Evolutionary conservation across 30 jellyfish, hydroid and myxozoan genomes (phyloP).

Genomic region (Turritopsis rubra): DNA sequence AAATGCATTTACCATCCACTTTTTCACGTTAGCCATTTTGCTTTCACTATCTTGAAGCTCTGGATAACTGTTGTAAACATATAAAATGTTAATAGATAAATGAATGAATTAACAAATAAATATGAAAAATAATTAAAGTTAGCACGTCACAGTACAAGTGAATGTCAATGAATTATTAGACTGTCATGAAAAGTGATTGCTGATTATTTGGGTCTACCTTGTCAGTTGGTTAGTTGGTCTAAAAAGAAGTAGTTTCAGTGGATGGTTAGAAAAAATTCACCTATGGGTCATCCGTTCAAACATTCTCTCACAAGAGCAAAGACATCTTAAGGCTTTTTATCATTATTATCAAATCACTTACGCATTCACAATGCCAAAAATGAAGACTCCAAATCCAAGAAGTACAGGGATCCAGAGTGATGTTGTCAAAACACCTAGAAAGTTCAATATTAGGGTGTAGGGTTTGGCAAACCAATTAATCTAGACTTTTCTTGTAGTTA

Average conservation of each 20-base stretch:
- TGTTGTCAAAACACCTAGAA: slow-evolving; percentile 66
- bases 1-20: slow-evolving; percentile 35
- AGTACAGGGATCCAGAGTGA: slow-evolving; percentile 80
- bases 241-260: not conserved
- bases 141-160: not conserved
- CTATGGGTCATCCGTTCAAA: not conserved
- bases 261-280: no score
- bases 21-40: not conserved
- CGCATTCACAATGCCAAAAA: slow-evolving; percentile 58
- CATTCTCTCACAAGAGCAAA: not conserved
- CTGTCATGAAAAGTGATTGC: not conserved
- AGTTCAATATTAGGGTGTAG: no score
- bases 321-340: not conserved
- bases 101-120: not conserved
- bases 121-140: not conserved
- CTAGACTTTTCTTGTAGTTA: no score
- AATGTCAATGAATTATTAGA: not conserved
- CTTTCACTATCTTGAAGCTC: not conserved
- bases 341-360: slow-evolving; percentile 38
- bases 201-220: not conserved
- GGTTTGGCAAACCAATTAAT: no score
- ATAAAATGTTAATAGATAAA: not conserved
- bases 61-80: not conserved
- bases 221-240: not conserved
- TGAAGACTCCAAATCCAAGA: slow-evolving; percentile 58